Conservation (phyloP, 2,888 invertebrate genomes). For the Drosophila trichaetosa region DNA sequence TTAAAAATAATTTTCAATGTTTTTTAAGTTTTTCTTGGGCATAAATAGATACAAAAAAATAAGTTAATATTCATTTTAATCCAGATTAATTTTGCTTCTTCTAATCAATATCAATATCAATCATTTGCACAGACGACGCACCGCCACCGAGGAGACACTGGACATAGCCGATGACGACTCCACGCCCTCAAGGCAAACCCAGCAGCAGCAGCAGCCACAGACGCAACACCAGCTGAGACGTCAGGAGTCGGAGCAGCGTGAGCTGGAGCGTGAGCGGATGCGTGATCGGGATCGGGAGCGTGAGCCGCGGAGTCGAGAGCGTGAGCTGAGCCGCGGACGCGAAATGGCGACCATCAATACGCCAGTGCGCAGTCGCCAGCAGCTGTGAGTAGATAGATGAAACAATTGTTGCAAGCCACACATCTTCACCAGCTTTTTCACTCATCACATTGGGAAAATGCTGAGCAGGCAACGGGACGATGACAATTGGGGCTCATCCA, state of each 20-base stretch:
- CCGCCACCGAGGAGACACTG: slow-evolving; percentile 81
- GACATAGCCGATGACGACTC: slow-evolving; percentile 76
- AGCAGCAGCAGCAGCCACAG: slow-evolving; percentile 40
- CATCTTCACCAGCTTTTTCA: slow-evolving; percentile 34
- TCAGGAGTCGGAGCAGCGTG: slow-evolving; percentile 52
- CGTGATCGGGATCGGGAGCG: slow-evolving; percentile 53
- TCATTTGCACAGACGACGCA: slow-evolving; percentile 65
- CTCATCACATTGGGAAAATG: slow-evolving; percentile 34
- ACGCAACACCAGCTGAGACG: slow-evolving; percentile 51
- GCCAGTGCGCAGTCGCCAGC: slow-evolving; percentile 73
- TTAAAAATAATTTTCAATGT: no score
- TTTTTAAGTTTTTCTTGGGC: no score
- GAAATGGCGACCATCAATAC: slow-evolving; percentile 67
- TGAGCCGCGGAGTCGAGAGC: slow-evolving; percentile 70
- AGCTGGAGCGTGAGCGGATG: slow-evolving; percentile 55
- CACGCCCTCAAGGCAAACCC: slow-evolving; percentile 54
- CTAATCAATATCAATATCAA: neutral
- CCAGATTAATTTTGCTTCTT: no score
- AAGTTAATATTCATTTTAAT: no score
- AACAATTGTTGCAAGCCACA: neutral
- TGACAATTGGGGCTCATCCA: slow-evolving; percentile 82
- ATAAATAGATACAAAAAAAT: no score
- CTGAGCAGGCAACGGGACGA: slow-evolving; percentile 71
- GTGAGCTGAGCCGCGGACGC: slow-evolving; percentile 71
- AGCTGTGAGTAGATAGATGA: slow-evolving; percentile 70